Percentiles rank a stretch among this genome's conserved stretches.
Conservation (phyloP, 2,888 invertebrate genomes). For the Acleris sparsana region DNA sequence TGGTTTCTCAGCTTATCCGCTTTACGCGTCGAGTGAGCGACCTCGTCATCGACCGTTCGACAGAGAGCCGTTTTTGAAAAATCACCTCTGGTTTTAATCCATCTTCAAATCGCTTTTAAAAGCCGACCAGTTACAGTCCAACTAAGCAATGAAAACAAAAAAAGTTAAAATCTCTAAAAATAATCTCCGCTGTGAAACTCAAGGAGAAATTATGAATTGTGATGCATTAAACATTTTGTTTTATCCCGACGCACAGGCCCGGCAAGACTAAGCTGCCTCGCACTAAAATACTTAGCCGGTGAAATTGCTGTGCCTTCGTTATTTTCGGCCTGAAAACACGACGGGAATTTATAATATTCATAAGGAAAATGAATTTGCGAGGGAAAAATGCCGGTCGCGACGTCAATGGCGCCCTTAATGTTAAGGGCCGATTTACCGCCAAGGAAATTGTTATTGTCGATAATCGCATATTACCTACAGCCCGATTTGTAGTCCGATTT, state of each 20-base stretch:
- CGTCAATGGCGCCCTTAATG: conserved; percentile 30
- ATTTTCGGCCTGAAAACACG: conserved; percentile 50
- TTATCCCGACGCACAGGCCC: conserved; percentile 4
- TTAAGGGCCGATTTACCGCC: conserved; percentile 32
- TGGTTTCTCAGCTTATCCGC: too few relatives aligned
- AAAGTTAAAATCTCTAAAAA: not conserved
- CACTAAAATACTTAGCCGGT: conserved; percentile 39
- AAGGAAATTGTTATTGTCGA: conserved; percentile 22
- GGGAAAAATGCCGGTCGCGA: conserved; percentile 31
- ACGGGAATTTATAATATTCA: conserved; percentile 62
- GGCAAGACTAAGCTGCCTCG: conserved; percentile 34
- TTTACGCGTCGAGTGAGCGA: too few relatives aligned
- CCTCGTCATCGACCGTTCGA: too few relatives aligned
- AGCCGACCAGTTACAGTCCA: too few relatives aligned
- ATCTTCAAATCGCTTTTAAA: too few relatives aligned
- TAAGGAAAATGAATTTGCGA: conserved; percentile 60
- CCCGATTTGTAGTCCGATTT: not conserved
- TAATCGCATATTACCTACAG: conserved; percentile 12
- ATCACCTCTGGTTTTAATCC: too few relatives aligned
- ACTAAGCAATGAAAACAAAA: too few relatives aligned
- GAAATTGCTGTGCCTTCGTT: conserved; percentile 42
- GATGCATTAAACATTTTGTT: conserved; percentile 29
- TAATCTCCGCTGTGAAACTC: conserved; percentile 13
- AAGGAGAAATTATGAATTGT: conserved; percentile 22
- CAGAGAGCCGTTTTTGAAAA: too few relatives aligned